A percentile compares a stretch with the other conserved stretches of the same genome.
These are phyloP conservation scores for Spizaetus ornatus DNA, from an alignment of 2,113 vertebrate genomes.

Conservation along the genomic window DNA sequence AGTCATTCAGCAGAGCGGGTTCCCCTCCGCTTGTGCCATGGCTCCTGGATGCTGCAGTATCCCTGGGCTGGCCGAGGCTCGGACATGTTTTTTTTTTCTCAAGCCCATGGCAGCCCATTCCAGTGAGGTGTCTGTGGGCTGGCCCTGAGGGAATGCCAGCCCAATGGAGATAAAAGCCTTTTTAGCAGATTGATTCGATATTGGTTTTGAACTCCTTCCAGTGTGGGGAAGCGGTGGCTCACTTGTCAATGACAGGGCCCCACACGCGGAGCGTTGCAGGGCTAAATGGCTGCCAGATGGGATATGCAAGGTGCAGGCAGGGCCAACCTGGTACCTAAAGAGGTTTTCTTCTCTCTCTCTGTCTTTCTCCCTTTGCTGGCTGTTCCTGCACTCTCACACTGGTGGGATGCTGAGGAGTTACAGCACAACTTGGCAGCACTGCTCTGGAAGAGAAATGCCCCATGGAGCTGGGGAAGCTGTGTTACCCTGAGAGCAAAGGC, in stretches of 20 bases:
- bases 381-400: neutral
- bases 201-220: conserved; percentile 3
- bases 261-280: fast-evolving
- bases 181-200: neutral
- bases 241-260: neutral
- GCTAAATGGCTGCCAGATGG: neutral
- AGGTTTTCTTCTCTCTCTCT: neutral
- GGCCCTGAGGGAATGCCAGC: neutral
- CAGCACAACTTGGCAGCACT: neutral
- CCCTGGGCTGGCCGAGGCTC: neutral
- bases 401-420: neutral
- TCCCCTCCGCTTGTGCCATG: fast-evolving
- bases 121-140: neutral
- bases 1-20: neutral
- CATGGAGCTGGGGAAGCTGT: neutral
- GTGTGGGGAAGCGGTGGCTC: neutral
- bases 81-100: neutral
- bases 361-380: neutral
- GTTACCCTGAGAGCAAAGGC: neutral
- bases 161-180: neutral
- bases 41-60: neutral
- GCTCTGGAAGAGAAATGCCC: neutral
- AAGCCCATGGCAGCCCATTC: neutral
- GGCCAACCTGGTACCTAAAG: too few species aligned
- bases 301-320: neutral